Percentiles rank a stretch among this genome's conserved stretches.
Conservation (phyloP, 2,113 vertebrate species). For the Ciconia maguari region DNA sequence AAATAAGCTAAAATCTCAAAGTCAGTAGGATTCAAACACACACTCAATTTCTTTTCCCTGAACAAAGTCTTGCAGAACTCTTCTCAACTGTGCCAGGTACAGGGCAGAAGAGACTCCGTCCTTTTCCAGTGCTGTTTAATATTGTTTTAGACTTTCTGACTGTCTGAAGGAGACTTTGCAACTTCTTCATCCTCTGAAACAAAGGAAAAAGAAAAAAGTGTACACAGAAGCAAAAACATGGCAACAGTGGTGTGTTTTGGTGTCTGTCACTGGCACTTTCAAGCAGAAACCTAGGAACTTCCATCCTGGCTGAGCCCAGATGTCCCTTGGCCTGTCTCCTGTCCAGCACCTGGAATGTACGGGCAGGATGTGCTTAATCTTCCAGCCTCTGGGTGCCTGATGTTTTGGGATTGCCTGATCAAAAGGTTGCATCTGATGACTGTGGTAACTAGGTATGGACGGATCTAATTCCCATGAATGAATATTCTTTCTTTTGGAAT, state of each 20-base stretch:
- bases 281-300: not conserved
- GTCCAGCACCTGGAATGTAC: accelerated
- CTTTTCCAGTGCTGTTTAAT: not conserved
- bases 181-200: not conserved
- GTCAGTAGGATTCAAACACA: not conserved
- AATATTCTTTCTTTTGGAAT: not conserved
- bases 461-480: not conserved
- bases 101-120: not conserved
- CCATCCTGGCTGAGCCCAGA: not conserved
- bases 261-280: not conserved
- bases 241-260: not conserved
- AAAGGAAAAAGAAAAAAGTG: accelerated
- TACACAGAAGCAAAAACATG: accelerated
- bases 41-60: not conserved
- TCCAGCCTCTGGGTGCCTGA: not conserved
- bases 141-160: not conserved
- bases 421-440: not conserved
- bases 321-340: not conserved
- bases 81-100: not conserved
- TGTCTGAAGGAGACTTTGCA: not conserved
- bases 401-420: not conserved
- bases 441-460: too few relatives aligned
- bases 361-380: not conserved
- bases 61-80: not conserved
- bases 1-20: not conserved